Evolutionary conservation across 2,797 vertebrate species (phyloP), one percentile per base, ranked within the genome.

Genomic region (Cyclopterus lumpus): DNA sequence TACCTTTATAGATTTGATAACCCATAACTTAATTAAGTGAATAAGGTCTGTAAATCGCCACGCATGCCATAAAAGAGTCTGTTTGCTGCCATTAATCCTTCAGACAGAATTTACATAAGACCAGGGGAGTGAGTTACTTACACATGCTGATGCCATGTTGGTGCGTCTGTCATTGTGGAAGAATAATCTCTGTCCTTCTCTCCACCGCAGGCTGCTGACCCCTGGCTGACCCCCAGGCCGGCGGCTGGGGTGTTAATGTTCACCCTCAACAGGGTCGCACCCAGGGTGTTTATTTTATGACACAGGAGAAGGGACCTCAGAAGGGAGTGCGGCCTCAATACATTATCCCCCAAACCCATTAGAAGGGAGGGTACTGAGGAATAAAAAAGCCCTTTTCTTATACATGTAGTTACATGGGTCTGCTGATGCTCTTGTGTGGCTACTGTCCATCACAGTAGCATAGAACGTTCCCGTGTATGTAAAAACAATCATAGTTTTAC

Each of bases 241-340:
- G 81, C 30, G 86, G 80, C 89, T 73, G 81, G 85, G 87, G 93
- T 92, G 93, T 93, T 93, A 94, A 94, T 93, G 91, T 91, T 92
- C 91, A 87, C 88, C 88, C 89, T 82, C 86, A 82, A 61, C 49
- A 24, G 89, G 93, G 93, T 94, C 82, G 49, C 80, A 91, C 67
- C 80, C 75, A 67, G 86, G 79, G 81, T 92, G 88, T 93, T 92
- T 93, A 84, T 88, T 92, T 93, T 92, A 93, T 86, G 87, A 93
- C 87, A 85, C 75, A 54, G 82, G 82, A 89, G 87, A 87, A 79
- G 77, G 83, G 70, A 85, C 82, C 84, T 73, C 72, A 81, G 86
- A 71, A 77, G 79, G 81, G 80, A 87, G 82, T 58, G 78, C 66
- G 87, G 84, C 76, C 84, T 81, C 78, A 38, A 71, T 77, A 86